phyloP scores from a whole-genome alignment of 2,797 vertebrate species.

The Urosaurus nigricauda region DNA sequence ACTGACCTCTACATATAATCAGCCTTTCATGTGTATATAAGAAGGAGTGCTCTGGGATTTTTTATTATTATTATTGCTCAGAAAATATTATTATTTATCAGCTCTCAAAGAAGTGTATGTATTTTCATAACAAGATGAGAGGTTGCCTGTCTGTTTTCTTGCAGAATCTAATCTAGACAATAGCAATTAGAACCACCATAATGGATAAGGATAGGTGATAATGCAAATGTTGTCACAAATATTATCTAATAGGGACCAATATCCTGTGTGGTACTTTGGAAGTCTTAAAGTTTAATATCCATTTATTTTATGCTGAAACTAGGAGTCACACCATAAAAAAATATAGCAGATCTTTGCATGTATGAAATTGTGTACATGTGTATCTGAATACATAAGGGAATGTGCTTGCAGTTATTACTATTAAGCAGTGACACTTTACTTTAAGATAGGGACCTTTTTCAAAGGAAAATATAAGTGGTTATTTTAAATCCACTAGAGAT shows the following conservation, averaged over 20 bases:
- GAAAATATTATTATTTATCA: background rate
- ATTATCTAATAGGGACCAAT: background rate
- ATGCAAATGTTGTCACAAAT: background rate
- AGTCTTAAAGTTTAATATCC: background rate
- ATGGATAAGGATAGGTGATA: background rate
- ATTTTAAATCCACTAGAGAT: constrained; percentile 1
- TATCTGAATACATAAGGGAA: background rate
- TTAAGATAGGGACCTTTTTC: background rate
- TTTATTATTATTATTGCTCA: background rate
- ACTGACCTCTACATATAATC: background rate
- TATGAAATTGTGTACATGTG: background rate
- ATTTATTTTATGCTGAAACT: background rate
- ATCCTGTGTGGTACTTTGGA: background rate
- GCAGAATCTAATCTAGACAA: background rate
- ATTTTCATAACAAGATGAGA: background rate
- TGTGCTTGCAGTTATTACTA: background rate
- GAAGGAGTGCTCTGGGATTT: background rate
- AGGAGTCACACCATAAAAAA: background rate
- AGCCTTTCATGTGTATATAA: background rate
- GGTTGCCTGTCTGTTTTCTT: background rate
- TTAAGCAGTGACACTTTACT: background rate
- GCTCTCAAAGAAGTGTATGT: background rate
- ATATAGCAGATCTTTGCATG: background rate
- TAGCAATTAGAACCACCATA: background rate
- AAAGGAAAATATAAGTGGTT: background rate